Base-by-base conservation (phyloP, 92 coral and sea anemone genomes). In the Heteractis magnifica region DNA sequence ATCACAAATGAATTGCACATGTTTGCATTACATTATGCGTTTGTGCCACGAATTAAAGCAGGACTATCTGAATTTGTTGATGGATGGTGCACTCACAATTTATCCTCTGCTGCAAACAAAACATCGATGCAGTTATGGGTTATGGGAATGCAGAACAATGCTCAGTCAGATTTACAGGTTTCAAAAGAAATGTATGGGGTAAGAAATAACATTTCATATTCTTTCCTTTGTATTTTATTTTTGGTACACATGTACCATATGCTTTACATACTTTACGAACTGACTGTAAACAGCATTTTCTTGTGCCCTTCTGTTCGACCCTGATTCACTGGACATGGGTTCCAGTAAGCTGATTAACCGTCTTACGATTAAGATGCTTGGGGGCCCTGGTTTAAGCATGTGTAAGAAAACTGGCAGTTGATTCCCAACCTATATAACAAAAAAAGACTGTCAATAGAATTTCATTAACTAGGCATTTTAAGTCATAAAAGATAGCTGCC, bases 231-330 rank as follows among this genome's bases (percentile, higher is more conserved):
- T n/a, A n/a, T n/a, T n/a, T n/a, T n/a, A n/a, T n/a, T n/a, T n/a
- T n/a, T n/a, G n/a, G n/a, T n/a, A n/a, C n/a, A n/a, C n/a, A n/a
- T n/a, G n/a, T n/a, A n/a, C n/a, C n/a, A n/a, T n/a, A n/a, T n/a
- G n/a, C n/a, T n/a, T n/a, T n/a, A 87, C 18, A 79, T 83, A 87
- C 81, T 87, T 87, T 23, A 82, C 71, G 70, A 87, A 87, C 11
- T 65, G 71, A 23, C 77, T 51, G 65, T 83, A 87, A 55, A 87
- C 77, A 41, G 79, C 82, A 75, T 82, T 82, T 70, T 87, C 90
- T 34, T 55, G 53, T 76, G 53, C 49, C 72, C 90, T 87, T 53
- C 77, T 55, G 73, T 87, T 87, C 10, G 78, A 68, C 23, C 88
- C 90, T 55, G 62, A 70, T n/a, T 87, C 90, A 77, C 90, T 83